A percentile compares a stretch with the other conserved stretches of the same genome.
Conservation (phyloP, 2,888 invertebrate genomes). For the Lordiphosa fenestrarum region DNA sequence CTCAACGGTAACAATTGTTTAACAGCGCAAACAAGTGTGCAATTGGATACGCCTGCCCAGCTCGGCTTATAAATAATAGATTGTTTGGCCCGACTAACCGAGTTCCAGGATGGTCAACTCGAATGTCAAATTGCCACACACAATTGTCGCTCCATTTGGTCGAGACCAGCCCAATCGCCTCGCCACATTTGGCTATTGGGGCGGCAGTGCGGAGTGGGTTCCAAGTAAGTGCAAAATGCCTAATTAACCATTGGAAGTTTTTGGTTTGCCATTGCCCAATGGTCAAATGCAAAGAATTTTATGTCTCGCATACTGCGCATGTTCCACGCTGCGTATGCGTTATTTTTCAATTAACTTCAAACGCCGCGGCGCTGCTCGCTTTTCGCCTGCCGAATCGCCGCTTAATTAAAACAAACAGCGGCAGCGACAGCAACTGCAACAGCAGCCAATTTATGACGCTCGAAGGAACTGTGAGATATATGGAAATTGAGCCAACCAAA, state of each 20-base stretch:
- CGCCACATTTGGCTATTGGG: slow-evolving; percentile 46
- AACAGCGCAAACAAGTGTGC: slow-evolving; percentile 27
- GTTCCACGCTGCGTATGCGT: slow-evolving; percentile 53
- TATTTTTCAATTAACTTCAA: slow-evolving; percentile 50
- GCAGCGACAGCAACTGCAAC: slow-evolving; percentile 12
- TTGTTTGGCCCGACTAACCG: slow-evolving; percentile 15
- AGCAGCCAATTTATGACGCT: slow-evolving; percentile 25
- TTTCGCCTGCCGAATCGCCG: slow-evolving; percentile 21
- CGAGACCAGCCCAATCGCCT: slow-evolving; percentile 27
- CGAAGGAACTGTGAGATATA: slow-evolving; percentile 57
- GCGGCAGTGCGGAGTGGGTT: slow-evolving; percentile 26
- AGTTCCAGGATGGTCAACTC: slow-evolving; percentile 41
- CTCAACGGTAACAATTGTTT: slow-evolving; percentile 59
- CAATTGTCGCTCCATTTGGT: slow-evolving; percentile 27
- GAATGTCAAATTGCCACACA: slow-evolving; percentile 45
- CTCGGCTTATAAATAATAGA: slow-evolving; percentile 59
- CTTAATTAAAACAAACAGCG: slow-evolving; percentile 36
- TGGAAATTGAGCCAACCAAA: slow-evolving; percentile 20
- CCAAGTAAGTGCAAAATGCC: slow-evolving; percentile 16
- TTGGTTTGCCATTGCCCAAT: slow-evolving; percentile 29
- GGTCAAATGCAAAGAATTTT: slow-evolving; percentile 55
- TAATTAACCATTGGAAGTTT: slow-evolving; percentile 48
- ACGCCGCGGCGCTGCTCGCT: slow-evolving; percentile 26
- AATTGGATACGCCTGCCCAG: slow-evolving; percentile 21
- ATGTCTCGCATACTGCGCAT: slow-evolving; percentile 42